A percentile compares a stretch with the other conserved stretches of the same genome.
phyloP scores from a whole-genome alignment of 2,888 invertebrate genomes.

The Argyresthia goedartella region DNA sequence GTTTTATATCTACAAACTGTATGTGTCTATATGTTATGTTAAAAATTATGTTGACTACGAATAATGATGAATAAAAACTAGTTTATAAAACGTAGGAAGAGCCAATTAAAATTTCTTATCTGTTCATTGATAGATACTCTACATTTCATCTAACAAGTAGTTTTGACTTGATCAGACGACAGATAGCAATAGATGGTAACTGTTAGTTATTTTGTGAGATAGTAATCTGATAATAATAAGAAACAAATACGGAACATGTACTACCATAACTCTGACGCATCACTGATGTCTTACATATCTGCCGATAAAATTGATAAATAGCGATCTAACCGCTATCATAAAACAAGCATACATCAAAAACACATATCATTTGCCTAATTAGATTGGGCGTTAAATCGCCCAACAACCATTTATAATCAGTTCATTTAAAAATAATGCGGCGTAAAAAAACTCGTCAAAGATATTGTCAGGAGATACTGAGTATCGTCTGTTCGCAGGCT shows the following conservation, averaged over 20 bases:
- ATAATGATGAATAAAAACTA: too few species aligned
- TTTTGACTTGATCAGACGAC: too few species aligned
- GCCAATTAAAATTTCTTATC: too few species aligned
- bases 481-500: constrained; percentile 57
- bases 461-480: constrained; percentile 66
- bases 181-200: neutral
- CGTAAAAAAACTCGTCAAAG: constrained; percentile 68
- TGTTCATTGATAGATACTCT: too few species aligned
- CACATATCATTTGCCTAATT: constrained; percentile 71
- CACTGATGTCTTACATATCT: neutral
- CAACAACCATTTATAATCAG: constrained; percentile 70
- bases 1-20: too few species aligned
- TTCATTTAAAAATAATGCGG: constrained; percentile 68
- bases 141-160: too few species aligned
- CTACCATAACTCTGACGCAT: neutral
- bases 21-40: too few species aligned
- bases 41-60: too few species aligned
- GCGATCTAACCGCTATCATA: constrained; percentile 27
- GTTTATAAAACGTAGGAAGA: too few species aligned
- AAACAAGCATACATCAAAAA: constrained; percentile 45
- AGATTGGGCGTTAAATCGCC: constrained; percentile 71
- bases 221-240: too few species aligned
- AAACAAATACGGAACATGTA: neutral
- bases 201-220: neutral
- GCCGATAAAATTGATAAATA: constrained; percentile 26